Evolutionary conservation across 2,797 vertebrate genomes (phyloP), one percentile per base, ranked within the genome.

Genomic region (Aphelocoma californica): DNA sequence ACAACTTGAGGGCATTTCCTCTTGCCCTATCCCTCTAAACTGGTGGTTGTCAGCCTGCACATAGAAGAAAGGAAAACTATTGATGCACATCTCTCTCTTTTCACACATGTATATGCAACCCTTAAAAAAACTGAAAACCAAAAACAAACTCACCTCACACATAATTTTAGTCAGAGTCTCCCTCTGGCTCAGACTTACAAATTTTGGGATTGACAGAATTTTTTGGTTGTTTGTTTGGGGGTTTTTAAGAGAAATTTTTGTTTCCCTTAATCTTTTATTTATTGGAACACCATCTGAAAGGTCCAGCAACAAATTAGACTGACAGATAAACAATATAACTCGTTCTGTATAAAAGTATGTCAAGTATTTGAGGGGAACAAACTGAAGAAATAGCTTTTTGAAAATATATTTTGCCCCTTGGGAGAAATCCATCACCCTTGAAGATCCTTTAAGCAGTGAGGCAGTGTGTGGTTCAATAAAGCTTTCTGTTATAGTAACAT

Each of bases 191-290:
- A 12, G 8, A 48, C 86, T 79, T 60, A 38, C 6, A 61, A 54
- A 61, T 73, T 66, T 66, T 62, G 9, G 4, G 9, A 3, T 13
- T 26, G 1, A 5, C 38, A 5, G 4, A 3, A 17, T 64, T 28
- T 13, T 14, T 21, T 47, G 3, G 7, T 38, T 38, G 6, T 3
- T 54, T 8, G 0, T 4, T 36, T 40, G 8, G 3, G 1, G 0
- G 11, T 17, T 58, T 11, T 15, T 21, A n/a, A 69, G 17, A 54
- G 3, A 1, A 54, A 12, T 9, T 18, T 45, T 53, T 34, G 3
- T 57, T 90, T 61, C 7, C 14, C 7, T 21, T 12, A 11, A 20
- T 71, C 2, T 57, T 81, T 89, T 56, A 17, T 69, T 87, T 72
- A 44, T 75, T 2, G 2, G 7, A 69, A 58, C 36, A 6, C 4